Percentiles rank a stretch among this genome's conserved stretches.
These are phyloP conservation scores for Epinotia bilunana DNA, from an alignment of 2,888 invertebrate genomes.

Conservation along the genomic window DNA sequence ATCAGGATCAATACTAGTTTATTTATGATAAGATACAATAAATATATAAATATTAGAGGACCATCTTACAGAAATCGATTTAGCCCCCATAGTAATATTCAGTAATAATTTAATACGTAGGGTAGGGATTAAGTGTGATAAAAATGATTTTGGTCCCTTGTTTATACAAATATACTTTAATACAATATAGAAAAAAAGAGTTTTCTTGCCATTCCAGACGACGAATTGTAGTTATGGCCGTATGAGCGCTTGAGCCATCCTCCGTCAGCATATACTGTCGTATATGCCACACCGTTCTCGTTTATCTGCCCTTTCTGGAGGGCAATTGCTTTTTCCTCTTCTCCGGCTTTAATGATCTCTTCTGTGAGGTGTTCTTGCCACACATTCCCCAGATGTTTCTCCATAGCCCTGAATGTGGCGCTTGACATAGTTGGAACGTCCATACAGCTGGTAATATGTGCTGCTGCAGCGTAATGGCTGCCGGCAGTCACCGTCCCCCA, in stretches of 20 bases:
- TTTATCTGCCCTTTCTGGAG: background rate
- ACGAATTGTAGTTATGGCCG: slow-evolving; percentile 10
- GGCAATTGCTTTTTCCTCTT: slow-evolving; percentile 4
- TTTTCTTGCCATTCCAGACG: slow-evolving; percentile 8
- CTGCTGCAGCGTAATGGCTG: background rate
- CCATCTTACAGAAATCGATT: too few species aligned
- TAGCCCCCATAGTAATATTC: too few species aligned
- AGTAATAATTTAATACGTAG: too few species aligned
- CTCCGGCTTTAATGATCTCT: background rate
- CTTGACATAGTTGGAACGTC: slow-evolving; percentile 1
- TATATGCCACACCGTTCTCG: background rate
- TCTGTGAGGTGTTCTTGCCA: slow-evolving; percentile 1
- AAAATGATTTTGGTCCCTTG: too few species aligned
- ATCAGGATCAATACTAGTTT: too few species aligned
- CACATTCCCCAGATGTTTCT: background rate
- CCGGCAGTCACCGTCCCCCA: slow-evolving; percentile 2
- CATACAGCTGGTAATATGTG: background rate
- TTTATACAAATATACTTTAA: too few species aligned
- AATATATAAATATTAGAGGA: too few species aligned
- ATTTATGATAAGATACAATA: too few species aligned
- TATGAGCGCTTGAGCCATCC: slow-evolving; percentile 5
- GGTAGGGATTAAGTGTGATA: too few species aligned
- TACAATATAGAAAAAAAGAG: background rate
- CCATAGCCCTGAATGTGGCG: background rate
- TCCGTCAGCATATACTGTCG: background rate